These are phyloP conservation scores for Saccopteryx bilineata DNA, from an alignment of 2,113 vertebrate species.

Conservation along the genomic window DNA sequence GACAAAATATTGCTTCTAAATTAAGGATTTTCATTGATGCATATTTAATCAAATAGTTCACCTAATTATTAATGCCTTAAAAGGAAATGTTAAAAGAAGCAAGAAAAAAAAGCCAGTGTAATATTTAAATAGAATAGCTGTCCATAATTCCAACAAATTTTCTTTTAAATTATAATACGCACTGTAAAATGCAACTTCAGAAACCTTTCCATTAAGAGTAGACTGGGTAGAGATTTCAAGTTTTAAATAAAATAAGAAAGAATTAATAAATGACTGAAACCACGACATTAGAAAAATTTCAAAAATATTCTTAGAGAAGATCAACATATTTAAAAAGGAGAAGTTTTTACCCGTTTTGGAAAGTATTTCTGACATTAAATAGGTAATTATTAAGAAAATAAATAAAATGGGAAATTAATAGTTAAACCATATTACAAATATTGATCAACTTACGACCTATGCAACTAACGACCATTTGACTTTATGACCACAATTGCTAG, in stretches of 20 bases:
- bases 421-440: neutral
- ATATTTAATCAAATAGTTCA: slow-evolving; percentile 34
- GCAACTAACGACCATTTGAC: too few relatives aligned
- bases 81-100: slow-evolving; percentile 20
- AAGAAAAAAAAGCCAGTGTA: neutral
- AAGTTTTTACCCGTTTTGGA: neutral
- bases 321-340: neutral
- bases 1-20: neutral
- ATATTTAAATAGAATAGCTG: neutral
- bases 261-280: neutral
- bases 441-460: too few relatives aligned
- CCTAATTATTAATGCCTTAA: neutral
- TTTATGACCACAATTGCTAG: too few relatives aligned
- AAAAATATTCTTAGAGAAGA: neutral
- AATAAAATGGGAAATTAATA: neutral
- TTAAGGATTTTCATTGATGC: slow-evolving; percentile 31
- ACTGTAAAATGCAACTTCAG: neutral
- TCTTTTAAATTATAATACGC: neutral
- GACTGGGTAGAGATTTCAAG: neutral
- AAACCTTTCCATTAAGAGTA: neutral
- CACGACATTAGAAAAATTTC: neutral
- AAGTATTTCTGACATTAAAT: neutral
- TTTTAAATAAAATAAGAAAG: neutral
- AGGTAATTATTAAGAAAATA: neutral
- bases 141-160: neutral